A percentile compares a stretch with the other conserved stretches of the same genome.
phyloP scores from a whole-genome alignment of 2,888 invertebrate genomes.

The Neocrepidodera transversa region DNA sequence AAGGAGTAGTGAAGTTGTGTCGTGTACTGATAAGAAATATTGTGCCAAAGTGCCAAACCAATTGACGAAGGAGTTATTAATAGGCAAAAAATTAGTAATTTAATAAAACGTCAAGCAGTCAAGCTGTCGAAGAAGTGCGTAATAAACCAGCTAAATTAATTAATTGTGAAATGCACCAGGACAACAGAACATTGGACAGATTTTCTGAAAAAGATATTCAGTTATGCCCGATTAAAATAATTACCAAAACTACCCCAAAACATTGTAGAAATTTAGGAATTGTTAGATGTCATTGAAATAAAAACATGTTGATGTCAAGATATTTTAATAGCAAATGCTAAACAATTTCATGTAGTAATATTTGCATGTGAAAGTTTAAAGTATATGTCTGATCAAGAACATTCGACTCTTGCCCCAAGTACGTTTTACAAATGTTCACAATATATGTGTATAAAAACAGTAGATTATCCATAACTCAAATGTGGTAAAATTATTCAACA shows the following conservation, averaged over 20 bases:
- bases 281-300: background rate
- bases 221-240: slow-evolving; percentile 4
- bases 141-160: background rate
- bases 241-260: too few species aligned
- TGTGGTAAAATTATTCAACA: too few species aligned
- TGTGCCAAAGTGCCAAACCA: background rate
- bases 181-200: background rate
- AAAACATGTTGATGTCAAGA: background rate
- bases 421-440: too few species aligned
- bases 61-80: background rate
- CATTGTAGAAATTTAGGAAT: background rate
- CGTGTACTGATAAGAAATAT: background rate
- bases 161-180: background rate
- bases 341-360: background rate
- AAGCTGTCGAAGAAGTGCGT: background rate
- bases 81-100: background rate
- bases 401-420: too few species aligned
- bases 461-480: too few species aligned
- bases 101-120: too few species aligned
- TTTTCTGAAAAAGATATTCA: background rate
- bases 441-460: too few species aligned
- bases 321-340: background rate
- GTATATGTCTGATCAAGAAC: background rate
- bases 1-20: background rate
- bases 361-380: background rate